Base-by-base conservation (phyloP, 2,113 vertebrate genomes). In the Ictalurus punctatus region DNA sequence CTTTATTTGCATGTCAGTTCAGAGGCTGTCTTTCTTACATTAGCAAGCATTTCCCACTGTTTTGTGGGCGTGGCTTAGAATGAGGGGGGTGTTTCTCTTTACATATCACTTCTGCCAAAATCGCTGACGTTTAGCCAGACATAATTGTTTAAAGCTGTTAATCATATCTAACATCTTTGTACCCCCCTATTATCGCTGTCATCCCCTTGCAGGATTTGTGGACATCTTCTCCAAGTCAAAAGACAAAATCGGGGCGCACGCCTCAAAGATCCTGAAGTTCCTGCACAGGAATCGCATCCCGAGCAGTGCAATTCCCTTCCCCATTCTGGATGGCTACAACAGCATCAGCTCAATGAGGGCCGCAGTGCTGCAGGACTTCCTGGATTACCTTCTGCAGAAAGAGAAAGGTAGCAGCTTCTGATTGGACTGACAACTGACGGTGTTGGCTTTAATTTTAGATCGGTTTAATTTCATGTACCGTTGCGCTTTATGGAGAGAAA, bases 141-240 rank as follows among this genome's bases (percentile, higher is more conserved):
- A 0, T 37, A 9, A 21, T 54, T 14, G 23, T 78, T 54, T 44
- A 7, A 9, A 87, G 19, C 44, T 34, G 12, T n/a, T 54, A 84
- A 6, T 52, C 4, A 44, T 4, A 69, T 89, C n/a, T 59, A 14
- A 65, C 34, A 6, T 85, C 34, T 34, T 0, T 14, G 1, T 0
- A 25, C 14, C 12, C 54, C 58, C n/a, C 25, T 0, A 67, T 79
- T 69, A 21, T 67, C 17, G 25, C 59, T 89, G n/a, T 79, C 10
- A 0, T 71, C 44, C 69, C 27, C 76, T 82, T 65, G 3, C 91
- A 99, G 98, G 98, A 90, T 99, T 99, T 91, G 97, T 98, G 86
- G 98, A 99, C 92, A 99, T 99, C 90, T 99, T 99, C 93, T 98
- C 98, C 4, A 99, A 98, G 89, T 97, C 96, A 0, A 99, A 97